Evolutionary conservation across 1,140 invertebrate genomes (phyloP), one percentile per base, ranked within the genome.

Genomic region (honey bee (Apis mellifera)): DNA sequence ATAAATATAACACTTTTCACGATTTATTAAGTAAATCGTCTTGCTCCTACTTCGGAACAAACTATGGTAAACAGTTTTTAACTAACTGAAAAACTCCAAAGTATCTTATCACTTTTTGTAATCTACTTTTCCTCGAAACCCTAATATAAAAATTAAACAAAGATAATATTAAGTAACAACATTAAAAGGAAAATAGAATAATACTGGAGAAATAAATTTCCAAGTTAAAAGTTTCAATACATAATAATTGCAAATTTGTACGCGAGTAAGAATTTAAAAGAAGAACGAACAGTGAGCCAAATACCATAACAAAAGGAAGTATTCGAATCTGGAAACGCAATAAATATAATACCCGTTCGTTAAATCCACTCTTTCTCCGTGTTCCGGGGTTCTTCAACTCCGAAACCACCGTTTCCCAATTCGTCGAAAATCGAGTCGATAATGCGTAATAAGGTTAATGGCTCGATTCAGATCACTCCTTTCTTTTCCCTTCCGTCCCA

Each of bases 361-460:
- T 59, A 59, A 72, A 73, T 17, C 8, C 8, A 2, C n/a, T 19
- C 55, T 15, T 23, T 42, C 50, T 12, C 15, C 32, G 0, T 32
- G 26, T n/a, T 68, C 19, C 42, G 11, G 5, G 42, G 32, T 19
- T 9, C 5, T 72, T 57, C 19, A 72, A 72, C 26, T 19, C 11
- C 4, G 3, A 42, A 11, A 60, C 1, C 26, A 23, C 9, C 77
- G 66, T 78, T 60, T n/a, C 19, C 48, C 42, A 52, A 17, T n/a
- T 78, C n/a, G 11, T 48, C 70, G 32, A 70, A 78, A 50, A 9
- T 17, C 11, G 54, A 13, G 23, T 48, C 42, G 68, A 79, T 71
- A n/a, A n/a, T 48, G 13, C 1, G 48, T 62, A 79, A 79, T 23
- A 54, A 59, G 77, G 57, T 78, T 68, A 71, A 71, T 57, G 42